phyloP scores from a whole-genome alignment of 2,797 vertebrate species.

The Melanogrammus aeglefinus region DNA sequence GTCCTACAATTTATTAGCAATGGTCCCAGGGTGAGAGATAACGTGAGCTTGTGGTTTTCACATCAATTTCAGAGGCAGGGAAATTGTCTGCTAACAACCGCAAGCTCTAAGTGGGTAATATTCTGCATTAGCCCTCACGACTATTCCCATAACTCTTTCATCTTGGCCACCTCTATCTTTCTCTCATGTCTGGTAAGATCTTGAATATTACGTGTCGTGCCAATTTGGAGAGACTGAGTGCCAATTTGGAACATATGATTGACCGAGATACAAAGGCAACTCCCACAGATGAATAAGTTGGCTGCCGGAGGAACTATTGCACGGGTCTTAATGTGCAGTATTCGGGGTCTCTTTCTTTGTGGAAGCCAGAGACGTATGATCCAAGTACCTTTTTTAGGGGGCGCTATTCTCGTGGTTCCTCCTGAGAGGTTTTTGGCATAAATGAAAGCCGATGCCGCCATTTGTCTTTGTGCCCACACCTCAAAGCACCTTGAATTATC shows the following conservation, averaged over 20 bases:
- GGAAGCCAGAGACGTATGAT: not conserved
- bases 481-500: conserved; percentile 43
- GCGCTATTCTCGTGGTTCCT: not conserved
- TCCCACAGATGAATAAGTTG: not conserved
- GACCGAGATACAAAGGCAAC: not conserved
- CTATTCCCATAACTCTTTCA: conserved; percentile 20
- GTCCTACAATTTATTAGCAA: not conserved
- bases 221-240: conserved; percentile 13
- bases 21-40: not conserved
- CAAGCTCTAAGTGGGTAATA: conserved; percentile 23
- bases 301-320: not conserved
- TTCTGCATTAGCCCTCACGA: conserved; percentile 11
- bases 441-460: conserved; percentile 9
- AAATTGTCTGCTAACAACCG: not conserved
- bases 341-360: not conserved
- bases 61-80: conserved; percentile 10
- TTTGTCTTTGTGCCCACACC: conserved; percentile 36
- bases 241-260: conserved; percentile 5
- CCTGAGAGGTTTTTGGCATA: conserved; percentile 5
- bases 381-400: not conserved
- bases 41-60: conserved; percentile 4
- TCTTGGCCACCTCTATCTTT: conserved; percentile 10
- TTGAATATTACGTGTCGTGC: conserved; percentile 16
- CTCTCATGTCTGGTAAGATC: conserved; percentile 3
- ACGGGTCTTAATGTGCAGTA: not conserved